Evolutionary conservation across 2,113 vertebrate genomes (phyloP).

Genomic region (Parus major): DNA sequence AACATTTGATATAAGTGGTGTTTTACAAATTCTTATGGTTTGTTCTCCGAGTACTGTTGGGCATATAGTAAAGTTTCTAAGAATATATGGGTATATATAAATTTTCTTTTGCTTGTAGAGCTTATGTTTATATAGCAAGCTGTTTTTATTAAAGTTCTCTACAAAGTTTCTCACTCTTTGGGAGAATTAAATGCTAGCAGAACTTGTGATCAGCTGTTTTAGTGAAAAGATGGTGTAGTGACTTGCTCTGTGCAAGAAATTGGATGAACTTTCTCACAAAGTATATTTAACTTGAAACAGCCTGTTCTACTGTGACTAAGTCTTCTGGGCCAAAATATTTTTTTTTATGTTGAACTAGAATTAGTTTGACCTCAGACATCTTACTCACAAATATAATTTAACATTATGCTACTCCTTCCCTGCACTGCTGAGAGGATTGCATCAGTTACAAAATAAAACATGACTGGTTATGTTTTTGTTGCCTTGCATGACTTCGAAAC

Average conservation of each 20-base stretch:
- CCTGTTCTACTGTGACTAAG: not conserved
- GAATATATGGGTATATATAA: not conserved
- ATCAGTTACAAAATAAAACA: not conserved
- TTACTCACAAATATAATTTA: not conserved
- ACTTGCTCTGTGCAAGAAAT: not conserved
- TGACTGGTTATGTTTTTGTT: not conserved
- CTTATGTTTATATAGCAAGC: not conserved
- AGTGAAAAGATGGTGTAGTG: not conserved
- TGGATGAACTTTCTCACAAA: not conserved
- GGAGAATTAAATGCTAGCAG: not conserved
- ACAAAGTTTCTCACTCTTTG: not conserved
- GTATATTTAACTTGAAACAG: conserved; percentile 18
- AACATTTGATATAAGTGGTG: not conserved
- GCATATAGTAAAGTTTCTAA: not conserved
- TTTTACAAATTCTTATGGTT: not conserved
- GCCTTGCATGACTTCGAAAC: not conserved
- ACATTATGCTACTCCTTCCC: not conserved
- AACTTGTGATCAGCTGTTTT: not conserved
- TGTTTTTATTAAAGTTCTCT: not conserved
- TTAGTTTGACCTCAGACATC: not conserved
- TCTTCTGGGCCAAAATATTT: not conserved
- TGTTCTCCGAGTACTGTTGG: not conserved
- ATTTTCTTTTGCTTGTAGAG: not conserved
- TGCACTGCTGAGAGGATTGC: not conserved
- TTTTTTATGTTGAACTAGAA: not conserved